Percentiles rank a stretch among this genome's conserved stretches.
These are phyloP conservation scores for Pelecanus crispus DNA, from an alignment of 2,113 vertebrate species.

Conservation along the genomic window DNA sequence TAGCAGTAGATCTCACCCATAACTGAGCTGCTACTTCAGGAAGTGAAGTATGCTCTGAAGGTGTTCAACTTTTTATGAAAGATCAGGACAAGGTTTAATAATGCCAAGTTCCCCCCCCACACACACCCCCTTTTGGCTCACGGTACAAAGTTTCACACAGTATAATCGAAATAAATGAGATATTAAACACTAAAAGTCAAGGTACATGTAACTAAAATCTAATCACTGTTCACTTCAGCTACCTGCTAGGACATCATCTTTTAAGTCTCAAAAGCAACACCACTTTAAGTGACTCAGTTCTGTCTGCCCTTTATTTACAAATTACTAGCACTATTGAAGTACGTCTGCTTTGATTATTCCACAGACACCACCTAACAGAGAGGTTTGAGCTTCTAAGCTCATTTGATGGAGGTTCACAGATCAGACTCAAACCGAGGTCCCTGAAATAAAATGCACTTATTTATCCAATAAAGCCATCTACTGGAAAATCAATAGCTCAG, in stretches of 20 bases:
- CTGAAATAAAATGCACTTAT: conserved; percentile 52
- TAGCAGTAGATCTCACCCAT: not conserved
- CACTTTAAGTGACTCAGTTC: not conserved
- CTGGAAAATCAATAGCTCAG: conserved; percentile 69
- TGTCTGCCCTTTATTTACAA: conserved; percentile 20
- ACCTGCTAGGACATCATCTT: not conserved
- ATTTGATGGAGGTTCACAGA: conserved; percentile 36
- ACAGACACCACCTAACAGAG: conserved; percentile 15
- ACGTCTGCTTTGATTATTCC: conserved; percentile 33
- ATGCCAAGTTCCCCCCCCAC: not conserved
- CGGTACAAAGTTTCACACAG: not conserved
- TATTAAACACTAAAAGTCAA: not conserved
- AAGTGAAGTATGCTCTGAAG: not conserved
- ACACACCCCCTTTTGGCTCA: not conserved
- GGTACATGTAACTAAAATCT: not conserved
- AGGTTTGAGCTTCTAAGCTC: conserved; percentile 11
- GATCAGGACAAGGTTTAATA: not conserved
- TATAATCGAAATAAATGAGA: conserved; percentile 32
- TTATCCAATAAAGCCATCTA: conserved; percentile 64
- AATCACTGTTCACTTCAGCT: conserved; percentile 3
- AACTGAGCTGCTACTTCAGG: not conserved
- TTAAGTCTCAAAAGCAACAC: not conserved
- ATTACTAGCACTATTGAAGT: not conserved
- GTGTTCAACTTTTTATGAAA: not conserved
- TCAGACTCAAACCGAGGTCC: conserved; percentile 54